Evolutionary conservation across 2,888 invertebrate genomes (phyloP).

Genomic region (Synanthedon myopaeformis): DNA sequence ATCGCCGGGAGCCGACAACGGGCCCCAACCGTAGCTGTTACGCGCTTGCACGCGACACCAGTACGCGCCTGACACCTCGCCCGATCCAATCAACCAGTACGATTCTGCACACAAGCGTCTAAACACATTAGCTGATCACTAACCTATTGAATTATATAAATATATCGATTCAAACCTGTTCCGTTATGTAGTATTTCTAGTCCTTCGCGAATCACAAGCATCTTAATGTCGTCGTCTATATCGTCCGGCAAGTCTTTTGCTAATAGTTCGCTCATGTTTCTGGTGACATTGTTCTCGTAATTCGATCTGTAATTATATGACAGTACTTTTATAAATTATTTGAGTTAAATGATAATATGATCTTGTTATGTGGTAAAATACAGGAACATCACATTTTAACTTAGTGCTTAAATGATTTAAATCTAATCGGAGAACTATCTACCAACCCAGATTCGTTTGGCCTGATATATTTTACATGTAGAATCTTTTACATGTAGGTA

Average conservation of each 20-base stretch:
- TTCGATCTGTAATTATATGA: constrained; percentile 9
- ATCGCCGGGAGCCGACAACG: constrained; percentile 77
- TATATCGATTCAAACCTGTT: constrained; percentile 57
- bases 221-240: constrained; percentile 41
- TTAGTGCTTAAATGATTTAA: too few relatives aligned
- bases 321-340: too few relatives aligned
- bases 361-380: too few relatives aligned
- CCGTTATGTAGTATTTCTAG: constrained; percentile 78
- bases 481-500: too few relatives aligned
- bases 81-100: constrained; percentile 82
- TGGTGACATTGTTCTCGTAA: constrained; percentile 27
- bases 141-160: too few relatives aligned
- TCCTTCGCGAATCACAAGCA: constrained; percentile 65
- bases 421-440: too few relatives aligned
- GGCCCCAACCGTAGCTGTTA: constrained; percentile 87
- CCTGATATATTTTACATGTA: too few relatives aligned
- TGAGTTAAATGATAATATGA: too few relatives aligned
- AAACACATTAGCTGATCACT: too few relatives aligned
- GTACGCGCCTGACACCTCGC: constrained; percentile 73
- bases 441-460: too few relatives aligned
- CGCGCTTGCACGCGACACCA: constrained; percentile 82
- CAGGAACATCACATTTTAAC: too few relatives aligned
- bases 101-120: constrained; percentile 59
- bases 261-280: constrained; percentile 37
- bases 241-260: constrained; percentile 37